Conservation (phyloP, 2,888 invertebrate genomes). For the Luffia ferchaultella region DNA sequence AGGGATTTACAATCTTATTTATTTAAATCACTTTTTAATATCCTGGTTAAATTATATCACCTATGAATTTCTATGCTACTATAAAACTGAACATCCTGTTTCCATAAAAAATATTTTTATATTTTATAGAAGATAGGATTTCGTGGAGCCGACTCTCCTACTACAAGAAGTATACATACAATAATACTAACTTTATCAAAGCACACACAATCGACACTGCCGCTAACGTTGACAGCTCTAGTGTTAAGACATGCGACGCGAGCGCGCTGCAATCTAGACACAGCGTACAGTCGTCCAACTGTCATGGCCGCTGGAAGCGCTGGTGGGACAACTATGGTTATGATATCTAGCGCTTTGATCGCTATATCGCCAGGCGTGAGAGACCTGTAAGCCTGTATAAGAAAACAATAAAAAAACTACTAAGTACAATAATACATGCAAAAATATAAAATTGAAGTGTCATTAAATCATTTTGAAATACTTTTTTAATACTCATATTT, state of each 20-base stretch:
- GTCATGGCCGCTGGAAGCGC: slow-evolving; percentile 97
- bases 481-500: no score
- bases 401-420: slow-evolving; percentile 2
- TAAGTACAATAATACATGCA: slow-evolving; percentile 5
- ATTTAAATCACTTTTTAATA: no score
- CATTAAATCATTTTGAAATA: no score
- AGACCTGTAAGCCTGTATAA: slow-evolving; percentile 65
- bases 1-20: no score
- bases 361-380: slow-evolving; percentile 70
- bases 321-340: slow-evolving; percentile 95
- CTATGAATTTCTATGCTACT: no score
- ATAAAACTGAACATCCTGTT: no score
- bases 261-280: slow-evolving; percentile 78
- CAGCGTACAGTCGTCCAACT: slow-evolving; percentile 91
- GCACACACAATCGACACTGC: slow-evolving; percentile 87
- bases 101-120: no score
- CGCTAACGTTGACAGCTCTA: slow-evolving; percentile 91
- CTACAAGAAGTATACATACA: no score
- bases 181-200: slow-evolving; percentile 79
- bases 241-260: slow-evolving; percentile 93
- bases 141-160: no score
- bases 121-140: no score
- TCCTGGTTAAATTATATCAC: no score
- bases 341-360: slow-evolving; percentile 86
- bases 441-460: no score